Conservation (phyloP, 2,113 vertebrate genomes). For the Bagarius yarrelli region DNA sequence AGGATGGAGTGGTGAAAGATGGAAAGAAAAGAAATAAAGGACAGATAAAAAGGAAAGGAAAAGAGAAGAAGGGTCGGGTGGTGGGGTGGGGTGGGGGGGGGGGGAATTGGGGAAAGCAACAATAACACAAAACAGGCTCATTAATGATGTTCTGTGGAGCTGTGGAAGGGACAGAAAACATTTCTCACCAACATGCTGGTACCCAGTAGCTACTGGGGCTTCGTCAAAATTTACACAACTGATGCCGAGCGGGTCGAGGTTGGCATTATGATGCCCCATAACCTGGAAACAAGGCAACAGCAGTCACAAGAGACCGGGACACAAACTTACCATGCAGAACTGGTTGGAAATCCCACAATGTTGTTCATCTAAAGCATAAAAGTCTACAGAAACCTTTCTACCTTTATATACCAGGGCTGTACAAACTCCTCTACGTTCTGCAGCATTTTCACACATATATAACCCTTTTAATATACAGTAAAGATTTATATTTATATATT, state of each 20-base stretch:
- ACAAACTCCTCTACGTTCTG: background rate
- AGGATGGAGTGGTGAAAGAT: constrained; percentile 10
- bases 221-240: constrained; percentile 99
- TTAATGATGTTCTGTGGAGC: constrained; percentile 67
- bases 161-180: constrained; percentile 65
- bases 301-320: constrained; percentile 39
- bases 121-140: constrained; percentile 64
- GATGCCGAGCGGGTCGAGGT: constrained; percentile 97
- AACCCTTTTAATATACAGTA: too few relatives aligned
- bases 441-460: background rate
- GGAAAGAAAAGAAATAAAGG: background rate
- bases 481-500: too few relatives aligned
- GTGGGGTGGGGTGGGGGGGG: constrained; percentile 35
- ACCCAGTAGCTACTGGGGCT: constrained; percentile 84
- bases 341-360: background rate
- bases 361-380: background rate
- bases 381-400: background rate
- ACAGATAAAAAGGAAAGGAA: background rate
- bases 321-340: constrained; percentile 34
- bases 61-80: background rate
- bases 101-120: constrained; percentile 62
- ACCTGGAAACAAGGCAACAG: constrained; percentile 82
- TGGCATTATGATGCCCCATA: constrained; percentile 96
- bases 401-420: constrained; percentile 9
- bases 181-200: constrained; percentile 95